These are phyloP conservation scores for Acholoe squamosa DNA, from an alignment of 2,888 invertebrate species.

Conservation along the genomic window DNA sequence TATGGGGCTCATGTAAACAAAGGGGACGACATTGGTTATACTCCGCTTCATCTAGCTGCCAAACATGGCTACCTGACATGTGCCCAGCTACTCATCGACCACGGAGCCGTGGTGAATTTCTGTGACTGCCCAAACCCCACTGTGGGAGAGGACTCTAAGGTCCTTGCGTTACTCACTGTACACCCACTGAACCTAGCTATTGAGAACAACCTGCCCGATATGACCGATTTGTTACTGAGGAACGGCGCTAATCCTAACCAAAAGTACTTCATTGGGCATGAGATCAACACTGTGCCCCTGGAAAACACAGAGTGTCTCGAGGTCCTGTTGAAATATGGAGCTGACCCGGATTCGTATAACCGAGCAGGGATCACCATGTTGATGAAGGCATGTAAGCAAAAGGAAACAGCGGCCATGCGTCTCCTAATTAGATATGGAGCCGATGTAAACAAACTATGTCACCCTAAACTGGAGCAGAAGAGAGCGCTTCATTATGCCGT, in stretches of 20 bases:
- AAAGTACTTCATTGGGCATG: constrained; percentile 94
- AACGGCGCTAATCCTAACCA: constrained; percentile 95
- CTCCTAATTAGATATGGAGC: constrained; percentile 91
- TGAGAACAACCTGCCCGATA: constrained; percentile 90
- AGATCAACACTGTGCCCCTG: constrained; percentile 92
- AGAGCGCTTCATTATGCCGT: constrained; percentile 95
- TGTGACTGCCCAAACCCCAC: not conserved
- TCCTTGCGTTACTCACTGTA: constrained; percentile 65
- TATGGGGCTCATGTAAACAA: constrained; percentile 47
- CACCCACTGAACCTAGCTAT: constrained; percentile 92
- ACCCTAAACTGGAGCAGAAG: constrained; percentile 92
- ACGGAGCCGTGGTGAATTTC: constrained; percentile 89
- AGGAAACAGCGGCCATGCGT: constrained; percentile 75
- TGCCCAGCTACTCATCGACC: constrained; percentile 87
- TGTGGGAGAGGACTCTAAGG: not conserved
- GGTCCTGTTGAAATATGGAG: constrained; percentile 88
- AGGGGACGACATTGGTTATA: constrained; percentile 87
- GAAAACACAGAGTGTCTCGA: constrained; percentile 91
- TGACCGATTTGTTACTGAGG: constrained; percentile 88
- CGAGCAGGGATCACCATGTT: constrained; percentile 93
- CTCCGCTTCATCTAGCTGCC: constrained; percentile 94
- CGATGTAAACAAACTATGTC: constrained; percentile 92
- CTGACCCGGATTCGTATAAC: constrained; percentile 93
- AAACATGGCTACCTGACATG: constrained; percentile 89
- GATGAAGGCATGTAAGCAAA: constrained; percentile 92